These are phyloP conservation scores for Platerodrilus igneus DNA, from an alignment of 2,888 invertebrate species.

Conservation along the genomic window DNA sequence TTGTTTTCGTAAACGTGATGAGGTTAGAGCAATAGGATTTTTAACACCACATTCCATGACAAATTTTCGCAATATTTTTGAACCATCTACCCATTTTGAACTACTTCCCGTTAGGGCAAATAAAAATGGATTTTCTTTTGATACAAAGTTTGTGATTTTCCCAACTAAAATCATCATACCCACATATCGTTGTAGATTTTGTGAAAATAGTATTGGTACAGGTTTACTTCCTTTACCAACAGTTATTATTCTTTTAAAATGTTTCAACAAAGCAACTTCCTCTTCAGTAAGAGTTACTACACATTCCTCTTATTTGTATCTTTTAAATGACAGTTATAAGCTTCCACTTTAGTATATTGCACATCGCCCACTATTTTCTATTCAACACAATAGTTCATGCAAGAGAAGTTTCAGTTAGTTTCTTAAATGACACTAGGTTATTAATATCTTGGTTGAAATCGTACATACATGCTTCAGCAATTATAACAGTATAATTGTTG, in stretches of 20 bases:
- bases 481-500: conserved; percentile 18
- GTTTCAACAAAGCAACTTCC: conserved; percentile 26
- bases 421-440: conserved; percentile 23
- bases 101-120: conserved; percentile 27
- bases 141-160: too few species aligned
- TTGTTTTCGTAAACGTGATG: conserved; percentile 30
- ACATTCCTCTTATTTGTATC: conserved; percentile 24
- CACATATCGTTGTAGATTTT: conserved; percentile 6
- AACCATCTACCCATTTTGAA: conserved; percentile 28
- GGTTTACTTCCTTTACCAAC: conserved; percentile 14
- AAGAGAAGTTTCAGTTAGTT: conserved; percentile 25
- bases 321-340: conserved; percentile 12
- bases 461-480: conserved; percentile 19
- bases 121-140: conserved; percentile 27
- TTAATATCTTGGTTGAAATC: conserved; percentile 18
- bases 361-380: conserved; percentile 31
- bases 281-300: conserved; percentile 21
- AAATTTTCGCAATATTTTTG: conserved; percentile 25
- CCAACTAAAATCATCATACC: too few species aligned
- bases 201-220: conserved; percentile 12
- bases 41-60: conserved; percentile 22
- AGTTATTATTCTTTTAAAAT: conserved; percentile 17
- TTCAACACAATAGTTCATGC: conserved; percentile 30
- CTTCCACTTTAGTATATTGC: conserved; percentile 29
- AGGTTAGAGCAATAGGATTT: conserved; percentile 25